Base-by-base conservation (phyloP, 2,113 vertebrate species). In the Phainopepla nitens region DNA sequence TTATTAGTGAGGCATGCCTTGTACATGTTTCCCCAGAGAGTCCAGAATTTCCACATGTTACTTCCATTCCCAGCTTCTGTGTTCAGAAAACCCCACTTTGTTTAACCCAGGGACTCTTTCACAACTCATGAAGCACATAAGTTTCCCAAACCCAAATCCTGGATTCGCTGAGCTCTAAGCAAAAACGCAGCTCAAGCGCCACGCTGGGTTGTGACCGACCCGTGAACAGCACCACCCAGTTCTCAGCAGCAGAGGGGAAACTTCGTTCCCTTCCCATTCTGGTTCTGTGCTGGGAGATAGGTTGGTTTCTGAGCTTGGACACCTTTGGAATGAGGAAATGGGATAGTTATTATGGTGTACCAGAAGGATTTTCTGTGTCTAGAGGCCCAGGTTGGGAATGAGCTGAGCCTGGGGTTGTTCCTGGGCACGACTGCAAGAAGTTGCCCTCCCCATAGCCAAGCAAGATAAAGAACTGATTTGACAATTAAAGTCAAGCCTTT, bases 1-100 rank as follows among this genome's bases (percentile, higher is more conserved):
- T 47, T 94, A 87, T 70, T 93, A 96, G 93, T 90, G 90, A 94
- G 87, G 80, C 88, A 81, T 94, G 90, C 64, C 85, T 75, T 81
- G 58, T 92, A 81, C 71, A 83, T 94, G 90, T 81, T 94, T 92
- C 92, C 94, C 92, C 71, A 88, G 84, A 78, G 93, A 95, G 24
- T 36, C 50, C 82, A 77, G 33, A 93, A 79, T 78, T 70, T 94
- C 82, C 66, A 71, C 42, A 33, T n/a, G 62, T 53, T 91, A 49
- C 84, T 94, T 82, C 70, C 65, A 79, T 77, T 92, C 58, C 36
- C 42, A 93, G 87, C 49, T 57, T 94, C 85, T 83, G 10, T 7
- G n/a, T 73, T 93, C 64, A 77, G 79, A 69, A 96, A 94, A 70
- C 45, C 56, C 58, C 19, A 15, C 93, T 82, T 84, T 7, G 5